Conservation (phyloP, 2,888 invertebrate genomes). For the Drosophila picticornis region DNA sequence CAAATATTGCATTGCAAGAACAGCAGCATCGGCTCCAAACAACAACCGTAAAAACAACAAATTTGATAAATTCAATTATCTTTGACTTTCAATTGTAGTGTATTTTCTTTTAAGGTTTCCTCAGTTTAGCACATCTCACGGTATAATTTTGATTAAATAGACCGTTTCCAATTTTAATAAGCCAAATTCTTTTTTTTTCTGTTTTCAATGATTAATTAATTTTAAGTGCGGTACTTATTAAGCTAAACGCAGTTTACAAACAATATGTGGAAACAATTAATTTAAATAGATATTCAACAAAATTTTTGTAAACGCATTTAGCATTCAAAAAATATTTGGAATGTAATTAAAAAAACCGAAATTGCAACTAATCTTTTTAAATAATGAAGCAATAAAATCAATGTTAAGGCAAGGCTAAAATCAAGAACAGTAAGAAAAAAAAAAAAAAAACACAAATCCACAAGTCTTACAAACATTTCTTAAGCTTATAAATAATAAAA, state of each 20-base stretch:
- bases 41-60: constrained; percentile 15
- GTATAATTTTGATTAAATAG: constrained; percentile 2
- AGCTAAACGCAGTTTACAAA: constrained; percentile 33
- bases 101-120: constrained; percentile 13
- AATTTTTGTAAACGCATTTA: constrained; percentile 31
- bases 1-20: not conserved
- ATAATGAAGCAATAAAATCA: constrained; percentile 17
- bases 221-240: constrained; percentile 64
- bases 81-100: constrained; percentile 58
- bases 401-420: constrained; percentile 19
- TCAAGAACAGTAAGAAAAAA: constrained; percentile 10
- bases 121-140: constrained; percentile 25
- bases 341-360: constrained; percentile 12
- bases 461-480: constrained; percentile 43
- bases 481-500: constrained; percentile 17
- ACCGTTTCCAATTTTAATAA: not conserved
- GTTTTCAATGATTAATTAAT: constrained; percentile 61
- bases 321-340: constrained; percentile 29
- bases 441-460: constrained; percentile 7
- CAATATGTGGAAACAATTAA: constrained; percentile 5
- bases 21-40: constrained; percentile 11
- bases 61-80: constrained; percentile 24
- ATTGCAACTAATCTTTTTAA: constrained; percentile 18
- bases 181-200: constrained; percentile 20
- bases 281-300: constrained; percentile 12